These are phyloP conservation scores for Miltochrista miniata DNA, from an alignment of 2,888 invertebrate species.

Conservation along the genomic window DNA sequence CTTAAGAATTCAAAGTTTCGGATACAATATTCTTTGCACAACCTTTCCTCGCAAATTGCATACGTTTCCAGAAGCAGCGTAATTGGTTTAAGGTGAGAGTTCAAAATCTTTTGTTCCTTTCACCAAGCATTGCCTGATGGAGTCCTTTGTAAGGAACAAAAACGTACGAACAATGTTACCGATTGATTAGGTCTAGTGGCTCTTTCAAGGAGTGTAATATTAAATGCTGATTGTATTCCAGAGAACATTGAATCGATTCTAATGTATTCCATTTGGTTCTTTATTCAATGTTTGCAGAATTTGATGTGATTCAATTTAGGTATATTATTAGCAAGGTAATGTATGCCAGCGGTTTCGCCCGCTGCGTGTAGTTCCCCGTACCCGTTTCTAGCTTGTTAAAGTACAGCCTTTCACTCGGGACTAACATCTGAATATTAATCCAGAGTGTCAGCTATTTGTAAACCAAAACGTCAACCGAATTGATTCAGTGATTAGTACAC, in stretches of 20 bases:
- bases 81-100: slow-evolving; percentile 55
- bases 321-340: too few relatives aligned
- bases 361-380: too few relatives aligned
- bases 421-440: too few relatives aligned
- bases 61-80: slow-evolving; percentile 43
- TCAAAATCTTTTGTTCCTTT: slow-evolving; percentile 48
- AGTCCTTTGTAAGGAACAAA: slow-evolving; percentile 65
- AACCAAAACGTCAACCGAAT: too few relatives aligned
- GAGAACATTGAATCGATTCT: slow-evolving; percentile 21
- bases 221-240: slow-evolving; percentile 31
- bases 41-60: slow-evolving; percentile 18
- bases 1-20: too few relatives aligned
- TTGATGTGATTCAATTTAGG: too few relatives aligned
- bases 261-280: slow-evolving; percentile 8
- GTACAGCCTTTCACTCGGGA: too few relatives aligned
- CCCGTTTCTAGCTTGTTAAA: too few relatives aligned
- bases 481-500: too few relatives aligned
- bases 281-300: slow-evolving; percentile 4
- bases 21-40: slow-evolving; percentile 8
- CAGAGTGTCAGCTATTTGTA: too few relatives aligned
- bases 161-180: slow-evolving; percentile 59
- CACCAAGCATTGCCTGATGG: slow-evolving; percentile 46
- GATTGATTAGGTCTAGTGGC: slow-evolving; percentile 60
- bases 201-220: slow-evolving; percentile 38
- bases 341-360: too few relatives aligned